A percentile compares a stretch with the other conserved stretches of the same genome.
Conservation (phyloP, 2,113 vertebrate species). For the Sphyrna mokarran region DNA sequence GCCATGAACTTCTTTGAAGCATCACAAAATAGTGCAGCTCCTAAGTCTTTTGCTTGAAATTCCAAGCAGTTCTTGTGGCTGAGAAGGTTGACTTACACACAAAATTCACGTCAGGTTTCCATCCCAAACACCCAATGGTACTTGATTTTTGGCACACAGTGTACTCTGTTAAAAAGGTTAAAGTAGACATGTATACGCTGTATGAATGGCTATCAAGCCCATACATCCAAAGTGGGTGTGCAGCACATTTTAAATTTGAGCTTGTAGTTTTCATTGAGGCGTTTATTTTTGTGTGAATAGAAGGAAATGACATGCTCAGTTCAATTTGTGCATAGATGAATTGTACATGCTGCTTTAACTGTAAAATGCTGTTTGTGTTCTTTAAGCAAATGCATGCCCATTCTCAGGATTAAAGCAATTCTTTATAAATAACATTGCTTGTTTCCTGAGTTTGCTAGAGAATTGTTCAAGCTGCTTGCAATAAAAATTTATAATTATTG, state of each 20-base stretch:
- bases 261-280: neutral
- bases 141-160: neutral
- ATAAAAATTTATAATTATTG: neutral
- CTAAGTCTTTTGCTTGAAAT: neutral
- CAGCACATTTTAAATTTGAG: neutral
- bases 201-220: neutral
- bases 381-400: neutral
- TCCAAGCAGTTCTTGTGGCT: neutral
- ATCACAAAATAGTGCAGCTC: neutral
- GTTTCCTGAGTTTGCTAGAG: neutral
- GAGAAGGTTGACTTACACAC: neutral
- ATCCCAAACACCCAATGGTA: neutral
- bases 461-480: neutral
- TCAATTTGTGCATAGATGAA: neutral
- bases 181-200: neutral
- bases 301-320: neutral
- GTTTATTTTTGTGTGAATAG: neutral
- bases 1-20: neutral
- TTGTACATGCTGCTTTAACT: neutral
- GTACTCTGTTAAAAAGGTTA: neutral
- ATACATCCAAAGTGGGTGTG: neutral
- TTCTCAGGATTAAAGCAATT: neutral
- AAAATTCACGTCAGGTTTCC: neutral
- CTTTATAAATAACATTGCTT: neutral
- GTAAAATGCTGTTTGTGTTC: neutral